Conservation (phyloP, 2,888 invertebrate species). For the Phalangium opilio region DNA sequence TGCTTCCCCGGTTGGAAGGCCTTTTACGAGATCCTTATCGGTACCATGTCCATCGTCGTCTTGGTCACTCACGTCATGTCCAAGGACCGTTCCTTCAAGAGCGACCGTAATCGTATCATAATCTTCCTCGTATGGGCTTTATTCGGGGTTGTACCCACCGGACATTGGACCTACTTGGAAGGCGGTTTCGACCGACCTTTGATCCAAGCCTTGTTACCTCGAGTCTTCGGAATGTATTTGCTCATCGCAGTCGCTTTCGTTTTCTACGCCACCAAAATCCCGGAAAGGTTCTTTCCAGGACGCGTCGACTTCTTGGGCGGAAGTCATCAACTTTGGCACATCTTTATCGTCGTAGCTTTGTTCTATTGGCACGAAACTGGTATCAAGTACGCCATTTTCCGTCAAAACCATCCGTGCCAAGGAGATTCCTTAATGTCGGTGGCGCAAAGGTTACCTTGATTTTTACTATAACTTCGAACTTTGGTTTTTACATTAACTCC, state of each 20-base stretch:
- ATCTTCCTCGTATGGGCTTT: constrained; percentile 93
- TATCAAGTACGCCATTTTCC: background rate
- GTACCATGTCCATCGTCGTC: constrained; percentile 60
- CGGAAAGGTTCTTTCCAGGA: constrained; percentile 92
- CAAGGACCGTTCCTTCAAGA: constrained; percentile 30
- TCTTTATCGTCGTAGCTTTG: constrained; percentile 81
- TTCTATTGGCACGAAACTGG: background rate
- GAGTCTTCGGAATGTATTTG: constrained; percentile 83
- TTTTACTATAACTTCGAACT: no score
- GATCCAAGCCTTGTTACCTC: constrained; percentile 79
- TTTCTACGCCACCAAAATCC: constrained; percentile 86
- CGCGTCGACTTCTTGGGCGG: constrained; percentile 98
- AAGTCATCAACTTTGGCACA: constrained; percentile 98
- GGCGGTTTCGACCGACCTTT: constrained; percentile 62
- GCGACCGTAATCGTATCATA: constrained; percentile 48
- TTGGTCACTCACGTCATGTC: constrained; percentile 48
- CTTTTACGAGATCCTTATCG: constrained; percentile 67
- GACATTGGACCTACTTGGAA: background rate
- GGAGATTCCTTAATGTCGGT: no score
- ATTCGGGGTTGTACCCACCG: constrained; percentile 86
- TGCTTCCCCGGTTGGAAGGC: constrained; percentile 68
- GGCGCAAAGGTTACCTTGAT: no score
- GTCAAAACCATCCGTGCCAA: no score
- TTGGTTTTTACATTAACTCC: no score
- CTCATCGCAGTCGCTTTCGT: constrained; percentile 90